Base-by-base conservation (phyloP, 2,888 invertebrate species). In the Heliconius ethilla region DNA sequence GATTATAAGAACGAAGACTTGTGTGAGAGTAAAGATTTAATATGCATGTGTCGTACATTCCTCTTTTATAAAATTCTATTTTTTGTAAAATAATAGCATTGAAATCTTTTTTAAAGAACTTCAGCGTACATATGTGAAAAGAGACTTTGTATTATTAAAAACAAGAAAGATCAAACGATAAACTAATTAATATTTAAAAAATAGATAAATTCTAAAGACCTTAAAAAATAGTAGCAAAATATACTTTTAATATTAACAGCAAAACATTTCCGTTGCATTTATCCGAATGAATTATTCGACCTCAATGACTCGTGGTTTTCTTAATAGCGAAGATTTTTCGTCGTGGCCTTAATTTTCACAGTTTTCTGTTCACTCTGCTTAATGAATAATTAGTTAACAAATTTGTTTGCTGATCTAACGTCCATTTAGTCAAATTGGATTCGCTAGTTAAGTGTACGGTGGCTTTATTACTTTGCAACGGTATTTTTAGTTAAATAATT, bases 341-440 rank as follows among this genome's bases (percentile, higher is more conserved):
- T 67, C 72, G 73, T 67, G 37, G 67, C 66, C 70, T 77, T 77
- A 70, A 72, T 77, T 79, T 79, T 74, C 79, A 33, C 79, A 75
- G 70, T 79, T 79, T 79, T 75, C 40, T 40, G 11, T 67, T n/a
- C 77, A 75, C 77, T 79, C 72, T 67, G 75, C 45, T 75, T 79
- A 77, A 79, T 77, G 69, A 78, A 70, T 86, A 85, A 85, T 86
- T 85, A 84, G 83, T 85, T 82, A 82, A 78, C 83, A 82, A 83
- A 85, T 84, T 84, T 84, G 84, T 83, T 82, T 81, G 76, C 81
- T 76, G 75, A 82, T 82, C 83, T 84, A 83, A 83, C 40, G 59
- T 80, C 82, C 83, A 84, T 83, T 86, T 85, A 82, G 79, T 78
- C 11, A 78, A 80, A 80, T 77, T 80, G 80, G 82, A 87, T 86